Conservation (phyloP, 2,888 invertebrate genomes). For the Flabesymbios commensalis region DNA sequence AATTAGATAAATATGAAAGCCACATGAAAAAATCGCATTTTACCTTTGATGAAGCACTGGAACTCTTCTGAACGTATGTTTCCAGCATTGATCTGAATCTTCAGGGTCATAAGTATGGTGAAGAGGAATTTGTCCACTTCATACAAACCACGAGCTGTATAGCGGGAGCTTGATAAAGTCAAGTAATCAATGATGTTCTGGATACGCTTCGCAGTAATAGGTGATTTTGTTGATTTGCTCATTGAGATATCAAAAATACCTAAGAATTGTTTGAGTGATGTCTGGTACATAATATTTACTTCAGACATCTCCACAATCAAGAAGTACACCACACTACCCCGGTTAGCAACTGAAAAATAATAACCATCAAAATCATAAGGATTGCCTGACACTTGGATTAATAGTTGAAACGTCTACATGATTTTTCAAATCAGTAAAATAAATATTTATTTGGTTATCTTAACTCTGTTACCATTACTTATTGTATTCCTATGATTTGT, state of each 20-base stretch:
- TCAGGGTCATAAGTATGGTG: slow-evolving; percentile 91
- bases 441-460: too few relatives aligned
- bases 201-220: slow-evolving; percentile 78
- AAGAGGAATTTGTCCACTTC: slow-evolving; percentile 91
- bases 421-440: background rate
- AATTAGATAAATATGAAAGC: too few relatives aligned
- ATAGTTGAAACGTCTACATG: too few relatives aligned
- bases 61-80: slow-evolving; percentile 88
- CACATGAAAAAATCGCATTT: too few relatives aligned
- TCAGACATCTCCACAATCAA: slow-evolving; percentile 96
- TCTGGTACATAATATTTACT: slow-evolving; percentile 96
- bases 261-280: slow-evolving; percentile 90
- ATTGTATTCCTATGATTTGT: too few relatives aligned
- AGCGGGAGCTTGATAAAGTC: slow-evolving; percentile 90
- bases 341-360: slow-evolving; percentile 73
- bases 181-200: slow-evolving; percentile 85
- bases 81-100: slow-evolving; percentile 85
- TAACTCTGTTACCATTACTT: too few relatives aligned
- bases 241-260: slow-evolving; percentile 89
- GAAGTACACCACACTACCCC: slow-evolving; percentile 93
- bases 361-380: too few relatives aligned
- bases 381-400: too few relatives aligned
- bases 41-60: slow-evolving; percentile 89
- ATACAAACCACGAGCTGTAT: slow-evolving; percentile 88
- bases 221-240: slow-evolving; percentile 79